Base-by-base conservation (phyloP, 2,113 vertebrate genomes). In the Corvus hawaiiensis region DNA sequence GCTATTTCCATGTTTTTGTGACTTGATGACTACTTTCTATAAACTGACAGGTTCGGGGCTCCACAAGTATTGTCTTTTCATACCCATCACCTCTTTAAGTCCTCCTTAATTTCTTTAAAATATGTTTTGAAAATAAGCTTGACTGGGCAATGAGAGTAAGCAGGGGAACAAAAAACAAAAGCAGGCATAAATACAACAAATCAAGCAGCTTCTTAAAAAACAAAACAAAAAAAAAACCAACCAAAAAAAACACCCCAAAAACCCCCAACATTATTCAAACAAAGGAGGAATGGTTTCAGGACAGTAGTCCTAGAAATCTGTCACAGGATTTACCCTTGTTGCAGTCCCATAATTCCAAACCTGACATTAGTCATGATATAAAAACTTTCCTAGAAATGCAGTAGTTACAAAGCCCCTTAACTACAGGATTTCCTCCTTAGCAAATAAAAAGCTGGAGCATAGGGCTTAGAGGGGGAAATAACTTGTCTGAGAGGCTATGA, bases 41-140 rank as follows among this genome's bases (percentile, higher is more conserved):
- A 92, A 97, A 92, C 71, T 97, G 98, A 98, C 97, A 97, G 97
- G 95, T 93, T 30, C 54, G 75, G 43, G 41, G 72, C 85, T 95
- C 75, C 84, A 73, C 61, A 94, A 91, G 81, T 90, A 87, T 75
- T 96, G 93, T 89, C 95, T 95, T 97, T 96, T 94, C 85, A 89
- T 94, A 97, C 84, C 76, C 67, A 56, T 94, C 81, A n/a, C 67
- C 74, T 94, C 80, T 69, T 90, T 75, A 92, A 87, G 64, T 84
- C 94, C 83, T 84, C 86, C 59, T 91, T 90, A 83, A 91, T 93
- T 82, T 87, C 89, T 91, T 85, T 24, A 87, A 93, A 94, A 43
- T 94, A 73, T 51, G 37, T 54, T 84, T 92, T 77, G 49, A 94
- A 82, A 95, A 73, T 79, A 86, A 93, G 74, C 52, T 75, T 84